Base-by-base conservation (phyloP, 2,888 invertebrate genomes). In the Exephanes ischioxanthus region DNA sequence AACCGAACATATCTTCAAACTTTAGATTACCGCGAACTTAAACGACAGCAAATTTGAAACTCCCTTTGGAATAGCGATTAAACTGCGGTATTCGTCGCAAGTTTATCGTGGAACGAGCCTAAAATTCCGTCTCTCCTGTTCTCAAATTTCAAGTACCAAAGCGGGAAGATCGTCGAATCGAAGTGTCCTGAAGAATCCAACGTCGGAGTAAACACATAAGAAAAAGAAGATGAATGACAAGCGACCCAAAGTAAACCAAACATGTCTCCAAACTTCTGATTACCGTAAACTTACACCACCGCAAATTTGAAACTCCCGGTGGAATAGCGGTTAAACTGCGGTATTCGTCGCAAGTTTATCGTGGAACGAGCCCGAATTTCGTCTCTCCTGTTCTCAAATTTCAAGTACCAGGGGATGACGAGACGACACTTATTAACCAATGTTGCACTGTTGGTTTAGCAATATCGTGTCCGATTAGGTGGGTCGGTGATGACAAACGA, bases 401-500 rank as follows among this genome's bases (percentile, higher is more conserved):
- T 67, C 55, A 16, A 33, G 78, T 14, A 19, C 41, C 45, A 67
- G 9, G 9, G 30, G 58, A 58, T 11, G 26, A 58, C 67, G 67
- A 79, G 83, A 83, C 16, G 33, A 72, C 71, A 9, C 30, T 72
- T 61, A 78, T 73, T 73, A 79, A 68, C 68, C 48, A 63, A 22
- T 51, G 71, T 71, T 22, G 53, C 11, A 22, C 45, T 48, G 78
- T 73, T 79, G 68, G 73, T 73, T 73, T 53, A 73, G 61, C 67
- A 58, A 78, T 83, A 78, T 78, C 72, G 78, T 11, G 9, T 67
- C 72, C 77, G 72, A 72, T 83, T 78, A 72, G 55, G 48, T 78
- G 30, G 26, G 37, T n/a, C 71, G 37, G 22, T 37, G 68, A 73
- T 51, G 68, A 55, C 41, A 53, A 53, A 51, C n/a, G 61, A n/a